Conservation (phyloP, 2,888 invertebrate genomes). For the Elmis aenea region DNA sequence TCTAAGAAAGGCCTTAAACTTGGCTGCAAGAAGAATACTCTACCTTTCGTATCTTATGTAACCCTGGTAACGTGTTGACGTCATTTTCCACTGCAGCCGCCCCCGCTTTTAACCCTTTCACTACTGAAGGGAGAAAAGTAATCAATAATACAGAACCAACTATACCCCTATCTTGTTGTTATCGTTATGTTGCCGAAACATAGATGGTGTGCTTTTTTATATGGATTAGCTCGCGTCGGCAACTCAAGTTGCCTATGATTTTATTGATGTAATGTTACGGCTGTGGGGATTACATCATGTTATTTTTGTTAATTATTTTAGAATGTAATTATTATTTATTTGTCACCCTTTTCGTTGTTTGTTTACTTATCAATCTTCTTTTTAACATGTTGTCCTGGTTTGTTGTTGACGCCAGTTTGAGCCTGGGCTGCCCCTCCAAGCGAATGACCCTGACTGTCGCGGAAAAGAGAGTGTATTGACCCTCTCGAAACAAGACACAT, state of each 20-base stretch:
- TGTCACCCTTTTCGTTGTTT: too few species aligned
- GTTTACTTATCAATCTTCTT: slow-evolving; percentile 15
- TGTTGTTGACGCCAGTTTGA: slow-evolving; percentile 28
- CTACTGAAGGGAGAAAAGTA: too few species aligned
- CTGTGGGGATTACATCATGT: too few species aligned
- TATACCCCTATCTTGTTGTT: too few species aligned
- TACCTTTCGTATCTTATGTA: slow-evolving; percentile 21
- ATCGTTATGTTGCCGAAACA: too few species aligned
- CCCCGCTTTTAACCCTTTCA: slow-evolving; percentile 17
- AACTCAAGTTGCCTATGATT: too few species aligned
- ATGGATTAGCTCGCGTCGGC: too few species aligned
- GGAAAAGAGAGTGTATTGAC: slow-evolving; percentile 8
- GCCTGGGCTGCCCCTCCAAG: slow-evolving; percentile 18
- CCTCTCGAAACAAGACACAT: slow-evolving; percentile 2
- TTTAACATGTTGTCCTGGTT: slow-evolving; percentile 23
- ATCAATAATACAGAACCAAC: too few species aligned
- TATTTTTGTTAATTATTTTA: too few species aligned
- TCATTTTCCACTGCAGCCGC: slow-evolving; percentile 38
- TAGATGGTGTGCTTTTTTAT: too few species aligned
- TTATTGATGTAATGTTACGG: too few species aligned
- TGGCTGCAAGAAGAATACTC: neutral
- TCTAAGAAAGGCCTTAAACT: slow-evolving; percentile 4
- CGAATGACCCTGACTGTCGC: slow-evolving; percentile 16
- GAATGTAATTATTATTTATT: too few species aligned
- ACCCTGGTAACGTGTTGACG: slow-evolving; percentile 54